These are phyloP conservation scores for Oncorhynchus mykiss DNA, from an alignment of 2,113 vertebrate genomes.

Conservation along the genomic window DNA sequence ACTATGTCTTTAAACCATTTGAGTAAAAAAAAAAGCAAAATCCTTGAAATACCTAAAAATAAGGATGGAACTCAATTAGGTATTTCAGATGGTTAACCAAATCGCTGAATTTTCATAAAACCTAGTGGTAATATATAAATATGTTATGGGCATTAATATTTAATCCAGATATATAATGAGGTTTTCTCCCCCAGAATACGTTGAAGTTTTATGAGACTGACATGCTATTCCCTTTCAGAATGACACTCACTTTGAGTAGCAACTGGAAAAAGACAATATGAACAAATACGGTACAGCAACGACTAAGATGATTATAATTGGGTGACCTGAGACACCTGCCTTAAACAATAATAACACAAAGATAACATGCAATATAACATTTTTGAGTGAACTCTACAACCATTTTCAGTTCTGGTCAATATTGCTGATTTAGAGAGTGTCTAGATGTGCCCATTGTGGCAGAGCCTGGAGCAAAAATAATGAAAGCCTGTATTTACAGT, in stretches of 20 bases:
- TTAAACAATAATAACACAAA: neutral
- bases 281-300: neutral
- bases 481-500: no score
- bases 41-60: neutral
- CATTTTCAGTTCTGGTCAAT: neutral
- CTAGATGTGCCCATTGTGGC: no score
- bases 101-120: constrained; percentile 33
- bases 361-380: neutral
- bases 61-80: neutral
- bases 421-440: no score
- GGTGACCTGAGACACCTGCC: neutral
- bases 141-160: constrained; percentile 47
- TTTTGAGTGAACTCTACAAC: neutral
- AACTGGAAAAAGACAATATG: neutral
- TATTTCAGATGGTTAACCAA: neutral
- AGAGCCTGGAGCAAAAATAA: no score
- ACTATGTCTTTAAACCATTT: neutral
- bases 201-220: neutral
- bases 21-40: neutral
- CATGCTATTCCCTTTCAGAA: neutral
- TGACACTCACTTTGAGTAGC: neutral
- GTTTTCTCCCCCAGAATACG: constrained; percentile 11
- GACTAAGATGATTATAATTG: neutral
- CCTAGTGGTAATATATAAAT: constrained; percentile 22
- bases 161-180: constrained; percentile 41